Conservation (phyloP, 2,113 vertebrate genomes). For the Hydropotes inermis region DNA sequence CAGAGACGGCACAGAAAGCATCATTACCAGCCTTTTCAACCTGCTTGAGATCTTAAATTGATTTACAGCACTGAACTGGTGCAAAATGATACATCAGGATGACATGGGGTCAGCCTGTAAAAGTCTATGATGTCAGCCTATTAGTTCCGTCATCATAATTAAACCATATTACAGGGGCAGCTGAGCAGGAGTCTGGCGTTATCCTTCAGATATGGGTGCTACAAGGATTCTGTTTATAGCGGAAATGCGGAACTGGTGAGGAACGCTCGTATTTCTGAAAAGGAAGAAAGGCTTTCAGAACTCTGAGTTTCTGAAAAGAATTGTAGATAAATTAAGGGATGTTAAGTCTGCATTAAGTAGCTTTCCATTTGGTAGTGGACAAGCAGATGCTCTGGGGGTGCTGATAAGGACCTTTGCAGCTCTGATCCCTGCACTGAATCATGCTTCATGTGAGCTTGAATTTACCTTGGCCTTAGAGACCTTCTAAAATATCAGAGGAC, state of each 20-base stretch:
- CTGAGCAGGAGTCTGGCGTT: slow-evolving; percentile 78
- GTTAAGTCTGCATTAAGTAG: not conserved
- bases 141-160: slow-evolving; percentile 88
- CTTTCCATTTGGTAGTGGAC: not conserved
- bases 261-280: not conserved
- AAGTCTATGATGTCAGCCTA: slow-evolving; percentile 87
- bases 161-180: slow-evolving; percentile 83
- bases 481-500: slow-evolving; percentile 13
- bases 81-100: slow-evolving; percentile 98
- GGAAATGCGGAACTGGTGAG: not conserved
- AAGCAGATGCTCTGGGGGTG: not conserved
- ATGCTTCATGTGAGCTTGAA: not conserved
- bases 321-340: not conserved
- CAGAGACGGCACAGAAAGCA: slow-evolving; percentile 93
- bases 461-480: slow-evolving; percentile 46
- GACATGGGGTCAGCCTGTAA: slow-evolving; percentile 88
- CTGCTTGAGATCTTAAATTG: slow-evolving; percentile 97
- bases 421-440: not conserved
- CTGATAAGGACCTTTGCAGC: not conserved
- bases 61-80: slow-evolving; percentile 97
- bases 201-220: slow-evolving; percentile 71
- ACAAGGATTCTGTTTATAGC: slow-evolving; percentile 45
- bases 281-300: not conserved
- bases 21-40: slow-evolving; percentile 98
- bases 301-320: not conserved